A percentile compares a stretch with the other conserved stretches of the same genome.
Conservation (phyloP, 2,888 invertebrate species). For the Alloscopus bannaensis region DNA sequence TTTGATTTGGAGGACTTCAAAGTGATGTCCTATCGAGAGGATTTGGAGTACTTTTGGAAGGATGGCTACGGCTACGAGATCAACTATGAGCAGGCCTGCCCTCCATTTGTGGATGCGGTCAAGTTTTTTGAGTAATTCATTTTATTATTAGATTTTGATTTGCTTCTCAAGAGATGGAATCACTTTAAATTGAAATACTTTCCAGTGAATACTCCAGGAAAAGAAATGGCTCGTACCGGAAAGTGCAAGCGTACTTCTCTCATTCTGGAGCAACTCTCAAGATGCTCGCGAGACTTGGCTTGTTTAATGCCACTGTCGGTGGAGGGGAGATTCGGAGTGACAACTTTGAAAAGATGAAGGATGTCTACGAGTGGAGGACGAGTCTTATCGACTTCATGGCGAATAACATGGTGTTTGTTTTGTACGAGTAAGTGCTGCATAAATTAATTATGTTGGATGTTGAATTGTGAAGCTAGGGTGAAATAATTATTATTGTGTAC, state of each 20-base stretch:
- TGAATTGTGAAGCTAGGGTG: too few species aligned
- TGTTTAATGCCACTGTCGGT: slow-evolving; percentile 81
- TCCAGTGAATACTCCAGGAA: not conserved
- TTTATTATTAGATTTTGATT: slow-evolving; percentile 2
- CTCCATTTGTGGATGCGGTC: slow-evolving; percentile 83
- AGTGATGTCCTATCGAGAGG: slow-evolving; percentile 85
- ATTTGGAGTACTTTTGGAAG: slow-evolving; percentile 87
- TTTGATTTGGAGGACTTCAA: slow-evolving; percentile 81
- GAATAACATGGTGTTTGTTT: slow-evolving; percentile 78
- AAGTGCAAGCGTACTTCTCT: slow-evolving; percentile 78
- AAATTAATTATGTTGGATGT: not conserved
- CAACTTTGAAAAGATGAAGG: slow-evolving; percentile 75
- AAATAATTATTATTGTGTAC: too few species aligned
- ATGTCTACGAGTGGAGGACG: slow-evolving; percentile 79
- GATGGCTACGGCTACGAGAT: slow-evolving; percentile 88
- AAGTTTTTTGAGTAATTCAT: slow-evolving; percentile 81
- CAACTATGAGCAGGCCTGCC: slow-evolving; percentile 86
- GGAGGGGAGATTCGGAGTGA: slow-evolving; percentile 79
- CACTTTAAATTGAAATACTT: not conserved
- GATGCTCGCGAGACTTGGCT: slow-evolving; percentile 82
- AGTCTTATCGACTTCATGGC: slow-evolving; percentile 85
- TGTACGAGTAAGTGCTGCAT: slow-evolving; percentile 62
- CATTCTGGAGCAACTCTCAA: slow-evolving; percentile 90
- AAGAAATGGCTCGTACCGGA: slow-evolving; percentile 11
- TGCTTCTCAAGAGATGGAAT: not conserved